Conservation (phyloP, 2,797 vertebrate genomes). For the Orestias chungarensis region DNA sequence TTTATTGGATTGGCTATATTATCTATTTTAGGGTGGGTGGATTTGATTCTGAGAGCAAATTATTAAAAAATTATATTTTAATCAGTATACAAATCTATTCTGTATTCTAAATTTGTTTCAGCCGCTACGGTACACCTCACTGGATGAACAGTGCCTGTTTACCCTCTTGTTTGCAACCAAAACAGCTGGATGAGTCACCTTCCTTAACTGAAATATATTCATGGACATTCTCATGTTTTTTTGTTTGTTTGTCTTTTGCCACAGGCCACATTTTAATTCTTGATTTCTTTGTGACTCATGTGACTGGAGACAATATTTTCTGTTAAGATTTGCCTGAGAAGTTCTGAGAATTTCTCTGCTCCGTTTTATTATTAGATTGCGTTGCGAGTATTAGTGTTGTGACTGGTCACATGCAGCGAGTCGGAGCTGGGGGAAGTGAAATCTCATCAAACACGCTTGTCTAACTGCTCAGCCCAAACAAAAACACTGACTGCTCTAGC, state of each 20-base stretch:
- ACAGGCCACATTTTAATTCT: not conserved
- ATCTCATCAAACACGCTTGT: not conserved
- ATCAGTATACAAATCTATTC: not conserved
- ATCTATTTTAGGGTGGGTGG: not conserved
- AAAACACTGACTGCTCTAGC: constrained; percentile 6
- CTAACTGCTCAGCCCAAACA: not conserved
- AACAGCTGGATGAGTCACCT: constrained; percentile 56
- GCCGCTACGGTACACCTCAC: not conserved
- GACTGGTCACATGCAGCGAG: constrained; percentile 32
- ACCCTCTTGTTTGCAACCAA: constrained; percentile 24
- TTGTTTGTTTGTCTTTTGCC: too few species aligned
- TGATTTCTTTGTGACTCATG: constrained; percentile 5
- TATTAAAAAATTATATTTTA: not conserved
- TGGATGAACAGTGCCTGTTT: constrained; percentile 1
- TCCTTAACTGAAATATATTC: constrained; percentile 20
- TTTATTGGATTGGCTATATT: not conserved
- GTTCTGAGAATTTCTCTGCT: not conserved
- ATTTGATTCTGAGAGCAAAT: not conserved
- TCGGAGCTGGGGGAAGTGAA: constrained; percentile 41
- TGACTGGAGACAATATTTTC: constrained; percentile 12
- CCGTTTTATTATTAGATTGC: not conserved
- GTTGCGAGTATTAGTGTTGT: constrained; percentile 13
- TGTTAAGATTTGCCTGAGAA: not conserved
- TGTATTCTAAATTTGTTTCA: not conserved
- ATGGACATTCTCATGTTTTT: constrained; percentile 42